phyloP scores from a whole-genome alignment of 30 jellyfish, hydroid and myxozoan species.

The Chironex yamaguchii region DNA sequence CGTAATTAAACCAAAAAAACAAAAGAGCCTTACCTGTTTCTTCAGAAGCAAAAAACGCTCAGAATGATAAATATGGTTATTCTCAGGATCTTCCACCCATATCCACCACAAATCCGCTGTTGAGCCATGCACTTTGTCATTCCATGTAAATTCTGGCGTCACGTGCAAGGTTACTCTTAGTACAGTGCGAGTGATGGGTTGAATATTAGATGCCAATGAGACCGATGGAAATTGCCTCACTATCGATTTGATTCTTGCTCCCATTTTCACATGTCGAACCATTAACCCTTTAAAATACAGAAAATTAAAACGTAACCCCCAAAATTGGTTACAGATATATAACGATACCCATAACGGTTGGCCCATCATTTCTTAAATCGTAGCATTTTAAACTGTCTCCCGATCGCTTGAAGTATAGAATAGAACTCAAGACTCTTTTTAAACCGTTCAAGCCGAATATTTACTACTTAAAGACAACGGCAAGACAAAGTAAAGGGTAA shows the following conservation, averaged over 20 bases:
- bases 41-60: constrained; percentile 86
- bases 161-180: constrained; percentile 87
- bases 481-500: too few species aligned
- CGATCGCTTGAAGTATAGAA: too few species aligned
- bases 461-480: too few species aligned
- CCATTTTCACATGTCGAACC: constrained; percentile 89
- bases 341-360: too few species aligned
- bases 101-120: constrained; percentile 98
- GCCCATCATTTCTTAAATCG: too few species aligned
- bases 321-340: too few species aligned
- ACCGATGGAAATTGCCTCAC: constrained; percentile 92
- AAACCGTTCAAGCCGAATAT: too few species aligned
- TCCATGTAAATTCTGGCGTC: constrained; percentile 94
- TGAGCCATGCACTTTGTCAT: constrained; percentile 91
- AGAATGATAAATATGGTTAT: constrained; percentile 91
- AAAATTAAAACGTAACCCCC: background rate
- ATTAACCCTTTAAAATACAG: constrained; percentile 63
- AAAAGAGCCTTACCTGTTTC: constrained; percentile 74
- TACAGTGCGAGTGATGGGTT: constrained; percentile 97
- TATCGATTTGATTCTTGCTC: constrained; percentile 73
- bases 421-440: too few species aligned
- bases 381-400: too few species aligned
- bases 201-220: constrained; percentile 80
- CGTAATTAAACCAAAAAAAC: too few species aligned
- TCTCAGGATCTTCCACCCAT: constrained; percentile 99